Evolutionary conservation across 2,888 invertebrate species (phyloP).

Genomic region (Matsumyia berberina): DNA sequence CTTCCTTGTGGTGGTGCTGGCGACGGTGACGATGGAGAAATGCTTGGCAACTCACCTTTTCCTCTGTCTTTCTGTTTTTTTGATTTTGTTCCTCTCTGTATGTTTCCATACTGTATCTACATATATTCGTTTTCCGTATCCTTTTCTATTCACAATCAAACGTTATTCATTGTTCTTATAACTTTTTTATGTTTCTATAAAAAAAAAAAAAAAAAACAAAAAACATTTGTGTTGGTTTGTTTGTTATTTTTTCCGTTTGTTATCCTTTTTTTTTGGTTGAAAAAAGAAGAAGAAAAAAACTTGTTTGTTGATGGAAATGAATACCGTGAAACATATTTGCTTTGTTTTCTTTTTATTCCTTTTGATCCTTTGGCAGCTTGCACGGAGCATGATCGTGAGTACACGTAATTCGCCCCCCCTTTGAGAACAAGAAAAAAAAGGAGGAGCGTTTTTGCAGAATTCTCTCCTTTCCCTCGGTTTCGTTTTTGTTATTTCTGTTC

Average conservation of each 20-base stretch:
- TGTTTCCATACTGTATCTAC: conserved; percentile 25
- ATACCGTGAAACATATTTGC: conserved; percentile 71
- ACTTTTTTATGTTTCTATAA: conserved; percentile 25
- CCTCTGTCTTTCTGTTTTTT: conserved; percentile 28
- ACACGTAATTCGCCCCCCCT: conserved; percentile 83
- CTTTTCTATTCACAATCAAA: conserved; percentile 32
- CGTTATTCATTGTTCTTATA: conserved; percentile 24
- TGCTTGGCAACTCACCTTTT: conserved; percentile 40
- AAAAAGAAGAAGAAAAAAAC: conserved; percentile 61
- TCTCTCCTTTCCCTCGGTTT: conserved; percentile 1
- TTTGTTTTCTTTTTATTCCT: conserved; percentile 75
- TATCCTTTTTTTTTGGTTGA: conserved; percentile 69
- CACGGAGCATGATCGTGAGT: conserved; percentile 97
- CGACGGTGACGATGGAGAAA: conserved; percentile 33
- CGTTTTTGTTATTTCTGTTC: conserved; percentile 1
- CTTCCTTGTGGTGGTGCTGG: conserved; percentile 50
- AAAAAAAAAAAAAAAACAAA: conserved; percentile 37
- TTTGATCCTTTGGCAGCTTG: conserved; percentile 87
- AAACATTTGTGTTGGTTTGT: conserved; percentile 62
- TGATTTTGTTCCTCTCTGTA: background rate
- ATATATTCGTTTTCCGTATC: conserved; percentile 30
- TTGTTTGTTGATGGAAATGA: conserved; percentile 68
- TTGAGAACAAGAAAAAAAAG: conserved; percentile 2
- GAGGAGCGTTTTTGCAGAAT: conserved; percentile 48
- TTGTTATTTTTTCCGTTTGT: conserved; percentile 66